These are phyloP conservation scores for Drosophila mercatorum DNA, from an alignment of 2,888 invertebrate species.

Conservation along the genomic window DNA sequence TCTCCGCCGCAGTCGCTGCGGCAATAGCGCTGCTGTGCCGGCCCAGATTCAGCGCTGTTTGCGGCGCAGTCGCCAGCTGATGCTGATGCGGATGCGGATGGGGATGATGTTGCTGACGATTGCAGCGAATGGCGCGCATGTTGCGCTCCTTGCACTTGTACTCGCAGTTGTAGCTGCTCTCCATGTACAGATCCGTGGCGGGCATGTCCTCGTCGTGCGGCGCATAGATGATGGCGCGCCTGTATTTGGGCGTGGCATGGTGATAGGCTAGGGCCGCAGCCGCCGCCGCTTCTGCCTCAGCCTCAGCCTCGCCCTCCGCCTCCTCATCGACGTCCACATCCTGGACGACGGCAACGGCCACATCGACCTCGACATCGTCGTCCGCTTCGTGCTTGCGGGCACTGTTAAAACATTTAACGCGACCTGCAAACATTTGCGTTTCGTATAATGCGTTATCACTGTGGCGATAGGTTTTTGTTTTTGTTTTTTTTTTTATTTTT, in stretches of 20 bases:
- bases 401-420: slow-evolving; percentile 74
- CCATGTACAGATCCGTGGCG: slow-evolving; percentile 55
- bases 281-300: background rate
- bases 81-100: slow-evolving; percentile 52
- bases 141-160: slow-evolving; percentile 82
- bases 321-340: slow-evolving; percentile 57
- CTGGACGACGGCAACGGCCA: slow-evolving; percentile 48
- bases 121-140: slow-evolving; percentile 81
- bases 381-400: slow-evolving; percentile 64
- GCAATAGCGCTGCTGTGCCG: slow-evolving; percentile 65
- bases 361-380: slow-evolving; percentile 47
- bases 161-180: slow-evolving; percentile 79
- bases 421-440: slow-evolving; percentile 84
- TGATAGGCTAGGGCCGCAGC: slow-evolving; percentile 45
- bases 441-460: slow-evolving; percentile 81
- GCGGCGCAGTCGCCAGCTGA: slow-evolving; percentile 65
- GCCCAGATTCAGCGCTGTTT: slow-evolving; percentile 77
- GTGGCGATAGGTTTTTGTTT: slow-evolving; percentile 45
- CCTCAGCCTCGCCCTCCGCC: slow-evolving; percentile 39
- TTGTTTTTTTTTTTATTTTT: slow-evolving; percentile 9
- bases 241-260: slow-evolving; percentile 61
- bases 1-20: slow-evolving; percentile 51
- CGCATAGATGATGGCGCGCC: slow-evolving; percentile 64
- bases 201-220: slow-evolving; percentile 55
- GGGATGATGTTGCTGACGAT: slow-evolving; percentile 68